phyloP scores from a whole-genome alignment of 2,113 vertebrate genomes.

The Cyprinodon variegatus region DNA sequence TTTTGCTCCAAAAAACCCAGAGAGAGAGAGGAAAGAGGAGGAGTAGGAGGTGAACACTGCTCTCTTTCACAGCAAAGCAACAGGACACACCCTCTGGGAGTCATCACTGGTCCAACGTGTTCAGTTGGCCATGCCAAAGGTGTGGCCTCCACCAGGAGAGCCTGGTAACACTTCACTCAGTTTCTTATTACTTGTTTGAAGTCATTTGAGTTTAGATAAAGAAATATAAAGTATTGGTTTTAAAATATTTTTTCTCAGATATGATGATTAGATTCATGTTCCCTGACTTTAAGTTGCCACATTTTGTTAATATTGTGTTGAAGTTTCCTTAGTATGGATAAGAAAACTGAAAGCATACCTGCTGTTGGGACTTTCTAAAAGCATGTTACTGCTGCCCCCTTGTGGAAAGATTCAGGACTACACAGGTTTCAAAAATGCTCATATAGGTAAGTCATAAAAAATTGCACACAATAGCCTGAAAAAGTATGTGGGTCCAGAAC shows the following conservation, averaged over 20 bases:
- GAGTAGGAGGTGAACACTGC: conserved; percentile 38
- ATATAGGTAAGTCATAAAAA: no score
- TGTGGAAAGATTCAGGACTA: conserved; percentile 17
- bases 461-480: no score
- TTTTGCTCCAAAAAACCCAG: conserved; percentile 12
- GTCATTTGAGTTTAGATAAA: background rate
- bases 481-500: no score
- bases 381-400: conserved; percentile 42
- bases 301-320: background rate
- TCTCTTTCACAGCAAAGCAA: conserved; percentile 26
- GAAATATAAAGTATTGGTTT: background rate
- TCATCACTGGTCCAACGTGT: conserved; percentile 77
- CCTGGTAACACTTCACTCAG: background rate
- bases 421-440: no score
- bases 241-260: no score
- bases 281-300: background rate
- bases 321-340: background rate
- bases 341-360: background rate
- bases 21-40: conserved; percentile 11
- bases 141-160: conserved; percentile 53
- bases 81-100: conserved; percentile 70
- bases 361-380: background rate
- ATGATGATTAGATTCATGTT: background rate
- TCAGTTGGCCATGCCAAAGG: conserved; percentile 64
- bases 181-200: background rate